Conservation (phyloP, 2,113 vertebrate genomes). For the Rhagologus leucostigma region DNA sequence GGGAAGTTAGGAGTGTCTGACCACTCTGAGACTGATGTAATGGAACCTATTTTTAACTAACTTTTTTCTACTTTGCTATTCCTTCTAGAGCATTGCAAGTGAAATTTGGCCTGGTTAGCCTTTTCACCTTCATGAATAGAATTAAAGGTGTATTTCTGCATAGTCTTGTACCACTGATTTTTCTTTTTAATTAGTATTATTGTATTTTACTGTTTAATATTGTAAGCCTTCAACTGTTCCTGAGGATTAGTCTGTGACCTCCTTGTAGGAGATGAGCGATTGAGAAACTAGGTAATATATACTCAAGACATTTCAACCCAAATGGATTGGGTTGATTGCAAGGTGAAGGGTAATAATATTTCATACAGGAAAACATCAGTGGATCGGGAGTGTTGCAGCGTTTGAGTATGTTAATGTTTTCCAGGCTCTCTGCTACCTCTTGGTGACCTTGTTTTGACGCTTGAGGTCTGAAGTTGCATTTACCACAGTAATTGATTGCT, state of each 20-base stretch:
- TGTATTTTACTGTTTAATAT: neutral
- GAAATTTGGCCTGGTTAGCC: neutral
- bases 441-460: constrained; percentile 37
- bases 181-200: neutral
- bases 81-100: neutral
- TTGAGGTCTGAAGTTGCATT: constrained; percentile 19
- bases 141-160: neutral
- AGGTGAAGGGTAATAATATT: constrained; percentile 25
- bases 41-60: neutral
- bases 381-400: neutral
- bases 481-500: constrained; percentile 15
- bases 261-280: neutral
- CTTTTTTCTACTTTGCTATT: neutral
- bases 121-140: neutral
- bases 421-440: neutral
- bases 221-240: neutral
- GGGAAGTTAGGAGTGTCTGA: neutral
- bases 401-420: constrained; percentile 25
- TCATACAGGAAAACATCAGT: neutral
- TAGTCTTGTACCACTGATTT: neutral
- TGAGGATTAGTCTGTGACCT: neutral
- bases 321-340: neutral
- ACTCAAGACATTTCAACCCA: neutral
- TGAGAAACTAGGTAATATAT: neutral
- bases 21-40: neutral